A percentile compares a stretch with the other conserved stretches of the same genome.
Evolutionary conservation across 2,888 invertebrate species (phyloP).

Genomic region (Stegophylla sp.): DNA sequence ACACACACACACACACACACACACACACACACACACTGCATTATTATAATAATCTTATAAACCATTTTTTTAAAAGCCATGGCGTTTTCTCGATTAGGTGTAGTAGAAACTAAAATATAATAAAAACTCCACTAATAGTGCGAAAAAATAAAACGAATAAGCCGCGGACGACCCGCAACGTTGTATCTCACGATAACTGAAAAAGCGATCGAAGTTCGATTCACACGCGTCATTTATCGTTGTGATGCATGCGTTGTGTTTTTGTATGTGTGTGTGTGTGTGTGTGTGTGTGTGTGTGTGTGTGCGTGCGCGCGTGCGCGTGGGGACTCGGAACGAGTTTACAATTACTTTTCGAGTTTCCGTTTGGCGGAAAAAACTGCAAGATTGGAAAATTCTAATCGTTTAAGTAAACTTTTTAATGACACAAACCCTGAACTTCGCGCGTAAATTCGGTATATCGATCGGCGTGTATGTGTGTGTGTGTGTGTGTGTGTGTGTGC

Average conservation of each 20-base stretch:
- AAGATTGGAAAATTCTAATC: conserved; percentile 43
- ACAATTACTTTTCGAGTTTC: conserved; percentile 29
- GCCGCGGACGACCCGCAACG: background rate
- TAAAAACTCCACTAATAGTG: background rate
- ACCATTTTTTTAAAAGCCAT: conserved; percentile 23
- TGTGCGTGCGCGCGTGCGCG: background rate
- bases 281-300: background rate
- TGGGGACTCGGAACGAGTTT: background rate
- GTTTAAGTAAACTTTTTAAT: conserved; percentile 46
- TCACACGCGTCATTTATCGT: conserved; percentile 44
- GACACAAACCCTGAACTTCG: conserved; percentile 34
- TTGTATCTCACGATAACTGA: background rate
- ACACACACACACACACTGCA: background rate
- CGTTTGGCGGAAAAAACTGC: background rate
- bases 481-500: too few relatives aligned
- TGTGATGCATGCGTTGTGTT: background rate
- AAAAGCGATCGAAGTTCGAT: background rate
- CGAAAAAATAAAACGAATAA: conserved; percentile 7
- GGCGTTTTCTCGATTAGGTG: background rate
- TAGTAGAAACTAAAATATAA: background rate
- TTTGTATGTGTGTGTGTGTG: background rate
- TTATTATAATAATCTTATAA: background rate
- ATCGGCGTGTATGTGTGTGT: background rate
- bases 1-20: too few relatives aligned
- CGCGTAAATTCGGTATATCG: conserved; percentile 46